Evolutionary conservation across 2,113 vertebrate species (phyloP).

Genomic region (Psilopsiagon aymara): DNA sequence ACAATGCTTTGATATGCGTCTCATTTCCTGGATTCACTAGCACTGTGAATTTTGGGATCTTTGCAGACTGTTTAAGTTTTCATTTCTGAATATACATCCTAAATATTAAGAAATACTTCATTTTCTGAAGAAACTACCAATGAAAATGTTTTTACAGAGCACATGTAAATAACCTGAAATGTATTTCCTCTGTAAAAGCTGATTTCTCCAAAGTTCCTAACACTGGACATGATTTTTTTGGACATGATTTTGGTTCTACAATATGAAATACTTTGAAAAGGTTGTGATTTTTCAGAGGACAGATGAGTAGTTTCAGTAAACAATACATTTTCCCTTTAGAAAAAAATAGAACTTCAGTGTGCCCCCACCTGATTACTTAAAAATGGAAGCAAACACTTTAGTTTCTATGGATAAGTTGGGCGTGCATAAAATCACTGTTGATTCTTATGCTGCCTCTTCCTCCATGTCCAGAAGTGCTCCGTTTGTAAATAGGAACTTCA

Average conservation of each 20-base stretch:
- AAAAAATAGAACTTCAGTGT: not conserved
- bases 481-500: not conserved
- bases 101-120: not conserved
- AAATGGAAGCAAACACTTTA: not conserved
- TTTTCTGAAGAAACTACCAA: not conserved
- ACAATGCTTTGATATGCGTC: not conserved
- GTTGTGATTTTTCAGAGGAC: not conserved
- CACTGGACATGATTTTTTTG: not conserved
- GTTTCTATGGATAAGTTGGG: not conserved
- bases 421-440: not conserved
- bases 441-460: not conserved
- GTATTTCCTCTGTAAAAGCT: not conserved
- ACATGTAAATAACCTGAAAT: not conserved
- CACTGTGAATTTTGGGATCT: not conserved
- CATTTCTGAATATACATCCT: not conserved
- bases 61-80: not conserved
- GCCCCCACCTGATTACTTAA: not conserved
- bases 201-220: not conserved
- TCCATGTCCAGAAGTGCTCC: not conserved
- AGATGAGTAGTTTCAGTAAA: not conserved
- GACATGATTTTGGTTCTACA: not conserved
- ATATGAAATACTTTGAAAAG: not conserved
- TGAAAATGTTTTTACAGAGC: not conserved
- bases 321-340: not conserved
- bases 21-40: not conserved